Evolutionary conservation across 2,888 invertebrate species (phyloP).

Genomic region (Lepidocyrtinus sp.): DNA sequence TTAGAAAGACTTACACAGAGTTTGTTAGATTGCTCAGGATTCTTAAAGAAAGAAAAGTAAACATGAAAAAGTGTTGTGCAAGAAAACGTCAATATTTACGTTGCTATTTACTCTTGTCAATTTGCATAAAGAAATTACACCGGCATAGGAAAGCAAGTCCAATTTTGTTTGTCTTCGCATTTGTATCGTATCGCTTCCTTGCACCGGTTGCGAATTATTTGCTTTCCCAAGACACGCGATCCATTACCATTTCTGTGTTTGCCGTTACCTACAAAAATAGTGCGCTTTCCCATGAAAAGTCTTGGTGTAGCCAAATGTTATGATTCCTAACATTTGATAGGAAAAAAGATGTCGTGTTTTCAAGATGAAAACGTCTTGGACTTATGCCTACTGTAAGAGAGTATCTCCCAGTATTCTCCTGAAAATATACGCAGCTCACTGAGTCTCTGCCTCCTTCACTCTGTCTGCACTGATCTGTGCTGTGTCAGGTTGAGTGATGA

Average conservation of each 20-base stretch:
- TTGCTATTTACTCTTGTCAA: constrained; percentile 1
- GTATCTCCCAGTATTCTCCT: too few relatives aligned
- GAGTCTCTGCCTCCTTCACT: neutral
- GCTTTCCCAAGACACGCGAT: constrained; percentile 1
- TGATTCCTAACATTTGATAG: too few relatives aligned
- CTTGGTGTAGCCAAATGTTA: too few relatives aligned
- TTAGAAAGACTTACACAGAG: neutral
- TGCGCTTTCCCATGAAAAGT: too few relatives aligned
- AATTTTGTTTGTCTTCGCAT: constrained; percentile 1
- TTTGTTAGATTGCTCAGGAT: neutral
- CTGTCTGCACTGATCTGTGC: too few relatives aligned
- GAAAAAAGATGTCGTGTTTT: neutral
- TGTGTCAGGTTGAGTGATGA: constrained; percentile 11
- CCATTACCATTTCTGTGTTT: constrained; percentile 14
- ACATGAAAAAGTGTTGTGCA: constrained; percentile 4
- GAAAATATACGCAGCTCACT: too few relatives aligned
- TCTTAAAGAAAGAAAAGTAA: neutral
- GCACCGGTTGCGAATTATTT: constrained; percentile 16
- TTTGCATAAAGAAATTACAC: neutral
- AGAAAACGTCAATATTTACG: constrained; percentile 18
- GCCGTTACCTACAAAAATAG: too few relatives aligned
- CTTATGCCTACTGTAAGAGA: too few relatives aligned
- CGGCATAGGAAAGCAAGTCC: neutral
- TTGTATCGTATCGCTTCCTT: neutral
- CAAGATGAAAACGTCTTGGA: neutral